phyloP scores from a whole-genome alignment of 2,888 invertebrate species.

The Chrysopilus asiliformis region DNA sequence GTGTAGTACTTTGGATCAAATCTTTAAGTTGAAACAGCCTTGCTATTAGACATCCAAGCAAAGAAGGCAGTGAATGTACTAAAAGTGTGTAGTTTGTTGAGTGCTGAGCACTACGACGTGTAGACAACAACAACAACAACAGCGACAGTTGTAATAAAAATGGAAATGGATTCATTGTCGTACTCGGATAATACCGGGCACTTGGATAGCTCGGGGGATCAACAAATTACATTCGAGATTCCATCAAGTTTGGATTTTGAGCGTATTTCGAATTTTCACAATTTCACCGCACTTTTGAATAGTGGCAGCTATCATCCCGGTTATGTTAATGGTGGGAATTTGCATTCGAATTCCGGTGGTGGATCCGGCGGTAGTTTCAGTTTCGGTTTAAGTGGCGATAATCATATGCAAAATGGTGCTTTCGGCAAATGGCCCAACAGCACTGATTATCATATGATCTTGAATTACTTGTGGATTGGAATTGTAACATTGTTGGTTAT shows the following conservation, averaged over 20 bases:
- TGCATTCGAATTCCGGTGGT: background rate
- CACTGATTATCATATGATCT: slow-evolving; percentile 31
- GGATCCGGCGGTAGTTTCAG: background rate
- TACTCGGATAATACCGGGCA: too few relatives aligned
- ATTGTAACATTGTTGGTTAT: slow-evolving; percentile 31
- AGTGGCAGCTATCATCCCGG: slow-evolving; percentile 12
- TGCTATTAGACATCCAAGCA: too few relatives aligned
- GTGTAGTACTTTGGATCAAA: too few relatives aligned
- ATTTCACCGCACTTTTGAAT: slow-evolving; percentile 30
- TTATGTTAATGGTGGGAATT: slow-evolving; percentile 21
- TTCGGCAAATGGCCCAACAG: slow-evolving; percentile 26
- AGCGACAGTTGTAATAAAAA: too few relatives aligned
- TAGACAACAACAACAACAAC: too few relatives aligned
- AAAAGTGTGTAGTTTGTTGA: too few relatives aligned
- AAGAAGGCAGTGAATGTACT: too few relatives aligned
- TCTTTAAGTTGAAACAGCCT: too few relatives aligned
- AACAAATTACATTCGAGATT: slow-evolving; percentile 34
- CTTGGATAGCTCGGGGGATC: slow-evolving; percentile 14
- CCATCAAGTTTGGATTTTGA: slow-evolving; percentile 32
- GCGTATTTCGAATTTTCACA: slow-evolving; percentile 31
- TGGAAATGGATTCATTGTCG: background rate
- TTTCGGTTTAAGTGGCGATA: too few relatives aligned
- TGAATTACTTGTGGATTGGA: slow-evolving; percentile 35
- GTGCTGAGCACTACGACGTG: too few relatives aligned
- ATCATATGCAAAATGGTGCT: too few relatives aligned